Conservation (phyloP, 2,797 vertebrate genomes). For the Manis crassicaudata region DNA sequence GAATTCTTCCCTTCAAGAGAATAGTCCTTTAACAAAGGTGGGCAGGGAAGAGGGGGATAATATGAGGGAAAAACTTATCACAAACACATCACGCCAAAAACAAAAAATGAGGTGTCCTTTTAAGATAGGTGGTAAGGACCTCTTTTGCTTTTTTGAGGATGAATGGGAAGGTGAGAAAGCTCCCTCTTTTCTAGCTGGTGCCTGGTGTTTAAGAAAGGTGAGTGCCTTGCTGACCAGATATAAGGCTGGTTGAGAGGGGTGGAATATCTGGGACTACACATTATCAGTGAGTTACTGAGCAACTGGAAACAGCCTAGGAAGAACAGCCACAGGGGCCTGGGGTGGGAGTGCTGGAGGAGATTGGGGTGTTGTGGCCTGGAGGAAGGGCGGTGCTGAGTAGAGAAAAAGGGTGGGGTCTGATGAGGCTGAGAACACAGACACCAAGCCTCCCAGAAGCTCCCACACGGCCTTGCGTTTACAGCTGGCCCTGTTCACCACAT, state of each 20-base stretch:
- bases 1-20: neutral
- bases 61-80: neutral
- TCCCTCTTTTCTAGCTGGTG: neutral
- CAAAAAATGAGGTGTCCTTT: neutral
- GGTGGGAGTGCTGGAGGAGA: neutral
- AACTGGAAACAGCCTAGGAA: neutral
- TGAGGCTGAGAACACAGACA: neutral
- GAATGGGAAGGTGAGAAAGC: neutral
- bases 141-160: neutral
- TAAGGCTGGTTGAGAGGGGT: neutral
- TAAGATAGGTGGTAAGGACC: neutral
- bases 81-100: neutral
- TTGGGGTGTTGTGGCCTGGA: neutral
- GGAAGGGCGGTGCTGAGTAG: neutral
- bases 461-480: neutral
- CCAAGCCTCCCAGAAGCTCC: neutral
- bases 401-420: neutral
- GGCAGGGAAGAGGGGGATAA: no score
- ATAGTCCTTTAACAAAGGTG: neutral
- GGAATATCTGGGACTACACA: neutral
- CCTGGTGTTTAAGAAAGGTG: neutral
- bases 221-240: neutral
- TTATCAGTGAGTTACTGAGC: neutral
- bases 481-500: neutral
- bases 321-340: neutral